Conservation (phyloP, 2,888 invertebrate species). For the Catotricha subobsoleta region DNA sequence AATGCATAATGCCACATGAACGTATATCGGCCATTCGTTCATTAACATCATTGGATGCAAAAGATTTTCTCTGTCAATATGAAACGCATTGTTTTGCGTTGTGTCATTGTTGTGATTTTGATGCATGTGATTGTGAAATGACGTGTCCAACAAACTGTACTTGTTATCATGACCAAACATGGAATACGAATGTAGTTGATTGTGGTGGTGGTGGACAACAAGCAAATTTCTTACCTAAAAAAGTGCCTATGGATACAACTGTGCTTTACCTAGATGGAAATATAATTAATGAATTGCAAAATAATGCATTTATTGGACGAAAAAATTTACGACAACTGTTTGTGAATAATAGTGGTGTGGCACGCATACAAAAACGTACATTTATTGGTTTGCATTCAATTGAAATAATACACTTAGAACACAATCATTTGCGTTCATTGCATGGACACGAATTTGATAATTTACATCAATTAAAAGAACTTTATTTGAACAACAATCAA, state of each 20-base stretch:
- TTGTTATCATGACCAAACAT: constrained; percentile 87
- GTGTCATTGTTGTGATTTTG: constrained; percentile 92
- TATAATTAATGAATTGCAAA: constrained; percentile 42
- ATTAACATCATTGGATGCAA: constrained; percentile 57
- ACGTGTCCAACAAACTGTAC: constrained; percentile 86
- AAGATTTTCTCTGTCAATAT: constrained; percentile 83
- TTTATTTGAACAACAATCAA: constrained; percentile 72
- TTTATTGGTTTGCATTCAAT: constrained; percentile 69
- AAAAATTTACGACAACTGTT: constrained; percentile 76
- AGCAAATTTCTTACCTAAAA: constrained; percentile 47
- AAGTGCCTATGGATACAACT: constrained; percentile 87
- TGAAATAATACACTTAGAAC: constrained; percentile 65
- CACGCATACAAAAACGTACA: constrained; percentile 74
- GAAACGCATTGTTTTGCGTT: constrained; percentile 86
- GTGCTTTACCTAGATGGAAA: constrained; percentile 76
- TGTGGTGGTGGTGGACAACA: constrained; percentile 43
- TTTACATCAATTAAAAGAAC: constrained; percentile 56
- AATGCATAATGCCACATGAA: constrained; percentile 73
- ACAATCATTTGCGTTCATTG: constrained; percentile 60
- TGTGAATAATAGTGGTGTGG: constrained; percentile 71
- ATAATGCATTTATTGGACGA: constrained; percentile 81
- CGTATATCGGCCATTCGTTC: constrained; percentile 67
- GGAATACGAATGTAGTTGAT: constrained; percentile 85
- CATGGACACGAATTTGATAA: constrained; percentile 80
- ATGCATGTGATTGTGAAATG: constrained; percentile 95